Base-by-base conservation (phyloP, 2,797 vertebrate genomes). In the Xyrichtys novacula region DNA sequence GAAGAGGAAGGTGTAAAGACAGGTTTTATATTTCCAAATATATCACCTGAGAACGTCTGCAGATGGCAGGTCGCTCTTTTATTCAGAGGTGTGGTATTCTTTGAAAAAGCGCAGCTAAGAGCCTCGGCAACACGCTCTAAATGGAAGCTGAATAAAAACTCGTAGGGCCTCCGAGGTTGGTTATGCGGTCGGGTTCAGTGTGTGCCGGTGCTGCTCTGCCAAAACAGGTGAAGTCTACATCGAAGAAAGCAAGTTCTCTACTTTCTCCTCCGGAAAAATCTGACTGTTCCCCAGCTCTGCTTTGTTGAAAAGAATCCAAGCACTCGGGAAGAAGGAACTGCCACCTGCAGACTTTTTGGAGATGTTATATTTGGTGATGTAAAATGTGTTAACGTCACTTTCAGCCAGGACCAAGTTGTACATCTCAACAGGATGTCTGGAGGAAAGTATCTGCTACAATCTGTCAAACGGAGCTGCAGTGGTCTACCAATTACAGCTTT, bases 401-500 rank as follows among this genome's bases (percentile, higher is more conserved):
- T 76, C 83, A 78, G 77, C 83, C 69, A 65, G 46, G 68, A 61
- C 76, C 65, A 40, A 85, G 82, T 84, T 74, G 88, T 78, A 90
- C 80, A 77, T 82, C 83, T 88, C 84, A 58, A 73, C 75, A 80
- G 72, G 74, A 80, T 71, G 80, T 87, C 83, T 85, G 17, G 25
- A 54, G 73, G 80, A 76, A 84, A 84, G 82, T 78, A 74, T 74
- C 81, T 74, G 70, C 78, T 72, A 26, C 85, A 71, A 84, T 88
- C 78, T 91, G 91, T 90, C 90, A 91, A 52, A 65, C 0, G 58
- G 15, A 71, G 75, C 81, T 63, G 76, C 73, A 70, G 65, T 57
- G 77, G 76, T 86, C 85, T 50, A 86, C 90, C 91, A 92, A 92
- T 92, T 92, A 92, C 80, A 81, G 86, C 84, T 65, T 57, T 17